Evolutionary conservation across 1,140 invertebrate species (phyloP), one percentile per base, ranked within the genome.

Genomic region (Cecropterus lyciades): DNA sequence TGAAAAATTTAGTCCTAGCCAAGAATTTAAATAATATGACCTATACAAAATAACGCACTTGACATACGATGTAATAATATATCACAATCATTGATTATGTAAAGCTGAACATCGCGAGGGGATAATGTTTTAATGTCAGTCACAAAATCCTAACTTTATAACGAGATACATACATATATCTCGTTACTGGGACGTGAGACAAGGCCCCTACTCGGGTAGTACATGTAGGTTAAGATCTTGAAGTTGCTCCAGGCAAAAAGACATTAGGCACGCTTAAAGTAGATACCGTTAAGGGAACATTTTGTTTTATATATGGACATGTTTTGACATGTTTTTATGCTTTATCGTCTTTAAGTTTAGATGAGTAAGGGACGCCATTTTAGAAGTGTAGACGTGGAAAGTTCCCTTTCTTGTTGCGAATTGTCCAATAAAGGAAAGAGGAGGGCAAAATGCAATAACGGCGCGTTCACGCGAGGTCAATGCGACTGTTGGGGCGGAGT

Each of bases 371-470:
- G 37, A n/a, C 37, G 53, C n/a, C 51, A 49, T 70, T 66, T 69
- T 63, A 72, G 59, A 73, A 70, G 69, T n/a, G 49, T 67, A 48
- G 59, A 57, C 51, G 76, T 64, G 64, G 48, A 59, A 75, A 67
- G 70, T 75, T 72, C 66, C 67, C 70, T 72, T 77, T 77, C 71
- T 48, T 67, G 67, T 64, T 71, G 73, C 63, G 76, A 62, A 56
- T 70, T 40, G 67, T 72, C 63, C 56, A 62, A 70, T 43, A 24
- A 24, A 24, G 20, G 65, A 55, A 59, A 66, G 42, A 68, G 55
- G 65, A 55, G 57, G 72, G 62, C 27, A 64, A 67, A 65, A 67
- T 65, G 64, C 68, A 73, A 73, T 75, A 70, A 76, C 71, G 74
- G 70, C 66, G 75, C 64, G 66, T 65, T 56, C 67, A 48, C 70